phyloP scores from a whole-genome alignment of 1,140 invertebrate genomes.

The Psilanteris sp. region DNA sequence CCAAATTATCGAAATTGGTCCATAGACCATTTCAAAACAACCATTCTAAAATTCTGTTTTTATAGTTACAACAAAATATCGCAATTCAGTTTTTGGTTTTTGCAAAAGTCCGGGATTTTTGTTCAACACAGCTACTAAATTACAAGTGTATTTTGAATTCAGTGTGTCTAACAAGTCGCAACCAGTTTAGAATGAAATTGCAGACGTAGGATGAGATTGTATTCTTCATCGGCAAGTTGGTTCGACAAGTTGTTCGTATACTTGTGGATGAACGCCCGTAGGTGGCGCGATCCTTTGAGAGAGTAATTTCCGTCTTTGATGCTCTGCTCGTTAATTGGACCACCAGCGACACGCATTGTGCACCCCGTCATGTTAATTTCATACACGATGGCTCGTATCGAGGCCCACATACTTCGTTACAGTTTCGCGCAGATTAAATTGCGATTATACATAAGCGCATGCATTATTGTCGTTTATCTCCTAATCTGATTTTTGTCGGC shows the following conservation, averaged over 20 bases:
- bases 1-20: too few relatives aligned
- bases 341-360: conserved; percentile 38
- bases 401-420: conserved; percentile 5
- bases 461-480: conserved; percentile 7
- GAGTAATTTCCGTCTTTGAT: conserved; percentile 55
- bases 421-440: conserved; percentile 22
- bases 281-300: conserved; percentile 47
- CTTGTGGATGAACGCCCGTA: conserved; percentile 4
- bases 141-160: too few relatives aligned
- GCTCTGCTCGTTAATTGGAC: conserved; percentile 50
- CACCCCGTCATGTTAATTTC: conserved; percentile 45
- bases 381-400: conserved; percentile 14
- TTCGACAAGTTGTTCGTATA: conserved; percentile 39
- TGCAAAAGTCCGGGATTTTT: too few relatives aligned
- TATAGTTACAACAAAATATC: too few relatives aligned
- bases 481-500: not conserved
- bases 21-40: too few relatives aligned
- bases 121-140: too few relatives aligned
- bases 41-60: too few relatives aligned
- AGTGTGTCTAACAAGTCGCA: conserved; percentile 9
- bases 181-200: conserved; percentile 27
- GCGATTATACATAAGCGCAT: conserved; percentile 24
- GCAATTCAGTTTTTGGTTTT: too few relatives aligned
- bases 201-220: conserved; percentile 10
- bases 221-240: conserved; percentile 44